phyloP scores from a whole-genome alignment of 2,113 vertebrate species.

The Isurus oxyrinchus region DNA sequence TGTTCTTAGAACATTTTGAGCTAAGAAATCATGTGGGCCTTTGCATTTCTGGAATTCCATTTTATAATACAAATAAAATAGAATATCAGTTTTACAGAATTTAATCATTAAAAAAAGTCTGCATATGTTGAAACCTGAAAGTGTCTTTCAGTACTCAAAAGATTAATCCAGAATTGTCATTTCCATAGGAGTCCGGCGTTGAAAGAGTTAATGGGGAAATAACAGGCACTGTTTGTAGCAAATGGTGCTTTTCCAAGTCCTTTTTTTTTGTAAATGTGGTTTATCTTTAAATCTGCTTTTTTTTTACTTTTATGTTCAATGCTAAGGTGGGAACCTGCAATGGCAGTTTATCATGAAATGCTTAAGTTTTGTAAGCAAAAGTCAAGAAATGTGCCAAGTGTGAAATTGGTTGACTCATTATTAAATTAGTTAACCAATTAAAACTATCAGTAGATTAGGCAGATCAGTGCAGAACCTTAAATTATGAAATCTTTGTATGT shows the following conservation, averaged over 20 bases:
- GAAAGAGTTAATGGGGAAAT: constrained; percentile 9
- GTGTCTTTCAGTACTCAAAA: constrained; percentile 27
- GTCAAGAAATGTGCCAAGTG: neutral
- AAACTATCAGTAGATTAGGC: neutral
- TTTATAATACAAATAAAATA: constrained; percentile 25
- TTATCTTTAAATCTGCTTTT: neutral
- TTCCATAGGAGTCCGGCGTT: neutral
- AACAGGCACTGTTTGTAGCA: neutral
- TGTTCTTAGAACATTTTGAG: constrained; percentile 10
- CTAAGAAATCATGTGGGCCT: neutral
- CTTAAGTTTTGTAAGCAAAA: neutral
- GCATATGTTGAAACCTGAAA: neutral
- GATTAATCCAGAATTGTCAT: neutral
- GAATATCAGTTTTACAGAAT: neutral
- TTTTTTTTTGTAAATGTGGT: neutral
- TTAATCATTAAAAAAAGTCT: neutral
- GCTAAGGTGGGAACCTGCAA: neutral
- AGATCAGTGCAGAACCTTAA: neutral
- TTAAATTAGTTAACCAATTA: neutral
- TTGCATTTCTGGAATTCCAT: constrained; percentile 19
- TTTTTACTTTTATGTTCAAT: too few species aligned
- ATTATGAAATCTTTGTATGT: neutral
- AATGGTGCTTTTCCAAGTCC: neutral
- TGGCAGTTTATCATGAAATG: neutral
- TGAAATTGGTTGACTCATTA: neutral